Evolutionary conservation across 2,888 invertebrate species (phyloP).

Genomic region (Strigamia crassipes): DNA sequence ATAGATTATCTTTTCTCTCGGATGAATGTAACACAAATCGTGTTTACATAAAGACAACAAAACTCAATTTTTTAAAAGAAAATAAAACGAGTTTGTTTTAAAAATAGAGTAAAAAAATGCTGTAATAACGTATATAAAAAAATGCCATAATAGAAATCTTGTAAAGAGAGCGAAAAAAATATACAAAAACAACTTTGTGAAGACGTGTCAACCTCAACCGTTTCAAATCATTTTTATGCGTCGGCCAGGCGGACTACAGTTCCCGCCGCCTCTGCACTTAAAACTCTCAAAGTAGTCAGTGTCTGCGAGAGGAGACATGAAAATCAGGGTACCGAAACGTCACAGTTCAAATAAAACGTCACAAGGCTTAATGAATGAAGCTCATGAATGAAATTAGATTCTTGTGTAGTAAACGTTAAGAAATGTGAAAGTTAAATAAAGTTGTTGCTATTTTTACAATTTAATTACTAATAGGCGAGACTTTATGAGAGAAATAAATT

Average conservation of each 20-base stretch:
- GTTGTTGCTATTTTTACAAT: constrained; percentile 1
- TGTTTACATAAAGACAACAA: constrained; percentile 32
- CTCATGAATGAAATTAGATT: constrained; percentile 31
- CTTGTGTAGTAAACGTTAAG: constrained; percentile 19
- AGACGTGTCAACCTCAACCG: constrained; percentile 9
- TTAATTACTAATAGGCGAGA: neutral
- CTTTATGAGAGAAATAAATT: neutral
- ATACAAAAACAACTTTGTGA: constrained; percentile 21
- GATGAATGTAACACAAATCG: constrained; percentile 23
- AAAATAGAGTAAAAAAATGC: neutral
- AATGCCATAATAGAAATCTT: neutral
- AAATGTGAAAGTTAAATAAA: constrained; percentile 4
- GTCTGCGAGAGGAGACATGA: constrained; percentile 18
- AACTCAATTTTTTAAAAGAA: neutral
- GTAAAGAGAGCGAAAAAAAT: neutral
- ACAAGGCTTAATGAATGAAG: constrained; percentile 7
- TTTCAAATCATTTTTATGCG: constrained; percentile 25
- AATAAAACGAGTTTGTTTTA: neutral
- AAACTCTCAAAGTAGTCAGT: constrained; percentile 6
- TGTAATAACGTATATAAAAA: neutral
- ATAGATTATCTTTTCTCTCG: neutral
- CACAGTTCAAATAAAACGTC: constrained; percentile 16
- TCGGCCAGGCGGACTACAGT: constrained; percentile 24
- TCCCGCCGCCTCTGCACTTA: neutral
- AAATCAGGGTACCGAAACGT: constrained; percentile 16